Conservation (phyloP, 1,140 invertebrate genomes). For the Platorchestia sp. region DNA sequence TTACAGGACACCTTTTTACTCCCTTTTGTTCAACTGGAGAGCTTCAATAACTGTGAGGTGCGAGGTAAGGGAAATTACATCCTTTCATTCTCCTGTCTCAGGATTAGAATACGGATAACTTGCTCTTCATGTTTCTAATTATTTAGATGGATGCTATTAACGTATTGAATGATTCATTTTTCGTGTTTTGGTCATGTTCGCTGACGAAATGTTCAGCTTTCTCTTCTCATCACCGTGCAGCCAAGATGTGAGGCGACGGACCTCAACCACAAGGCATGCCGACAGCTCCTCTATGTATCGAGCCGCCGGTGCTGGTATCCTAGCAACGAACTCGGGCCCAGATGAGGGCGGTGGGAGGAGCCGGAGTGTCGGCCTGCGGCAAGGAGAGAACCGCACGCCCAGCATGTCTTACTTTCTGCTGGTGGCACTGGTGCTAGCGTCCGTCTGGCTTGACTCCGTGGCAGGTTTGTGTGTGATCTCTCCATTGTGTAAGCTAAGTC, state of each 20-base stretch:
- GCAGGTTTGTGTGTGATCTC: neutral
- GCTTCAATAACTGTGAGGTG: too few species aligned
- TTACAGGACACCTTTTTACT: too few species aligned
- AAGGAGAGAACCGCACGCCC: constrained; percentile 21
- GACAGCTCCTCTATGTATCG: constrained; percentile 43
- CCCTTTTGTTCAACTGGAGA: too few species aligned
- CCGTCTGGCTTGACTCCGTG: neutral
- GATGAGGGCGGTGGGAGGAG: neutral
- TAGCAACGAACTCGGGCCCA: neutral
- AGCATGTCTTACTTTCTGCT: constrained; percentile 5
- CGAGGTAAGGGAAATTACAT: too few species aligned
- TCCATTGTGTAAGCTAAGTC: neutral
- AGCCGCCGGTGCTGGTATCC: constrained; percentile 14
- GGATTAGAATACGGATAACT: too few species aligned
- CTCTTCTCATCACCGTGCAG: neutral
- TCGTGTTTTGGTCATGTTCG: too few species aligned
- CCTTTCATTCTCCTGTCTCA: too few species aligned
- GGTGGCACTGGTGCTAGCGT: constrained; percentile 44
- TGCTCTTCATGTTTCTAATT: too few species aligned
- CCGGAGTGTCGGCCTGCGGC: neutral
- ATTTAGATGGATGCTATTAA: too few species aligned
- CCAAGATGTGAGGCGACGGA: constrained; percentile 26
- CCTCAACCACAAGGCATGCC: constrained; percentile 39
- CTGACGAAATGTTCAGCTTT: neutral
- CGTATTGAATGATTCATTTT: too few species aligned